Evolutionary conservation across 2,797 vertebrate genomes (phyloP).

Genomic region (Cetoscarus ocellatus): DNA sequence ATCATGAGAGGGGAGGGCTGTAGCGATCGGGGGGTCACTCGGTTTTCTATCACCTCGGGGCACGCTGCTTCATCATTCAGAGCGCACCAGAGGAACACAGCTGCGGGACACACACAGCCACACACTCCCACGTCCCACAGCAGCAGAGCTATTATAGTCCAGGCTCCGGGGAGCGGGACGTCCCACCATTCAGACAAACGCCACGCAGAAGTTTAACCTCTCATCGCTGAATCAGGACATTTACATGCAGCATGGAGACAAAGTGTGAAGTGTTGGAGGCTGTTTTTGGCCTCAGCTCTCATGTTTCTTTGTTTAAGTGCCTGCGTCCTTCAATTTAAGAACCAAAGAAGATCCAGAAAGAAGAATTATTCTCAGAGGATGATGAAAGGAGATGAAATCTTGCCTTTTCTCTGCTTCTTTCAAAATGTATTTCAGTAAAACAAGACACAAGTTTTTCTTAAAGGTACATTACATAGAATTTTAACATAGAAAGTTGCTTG

Average conservation of each 20-base stretch:
- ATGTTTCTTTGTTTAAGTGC: neutral
- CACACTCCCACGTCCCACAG: slow-evolving; percentile 23
- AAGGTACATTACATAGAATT: too few relatives aligned
- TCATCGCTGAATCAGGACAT: neutral
- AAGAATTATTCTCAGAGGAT: too few relatives aligned
- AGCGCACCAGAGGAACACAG: slow-evolving; percentile 53
- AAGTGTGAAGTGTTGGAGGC: too few relatives aligned
- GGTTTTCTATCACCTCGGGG: slow-evolving; percentile 49
- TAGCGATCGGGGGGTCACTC: slow-evolving; percentile 36
- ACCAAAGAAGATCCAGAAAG: too few relatives aligned
- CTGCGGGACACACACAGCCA: slow-evolving; percentile 10
- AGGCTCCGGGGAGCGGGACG: slow-evolving; percentile 30
- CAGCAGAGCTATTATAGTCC: slow-evolving; percentile 56
- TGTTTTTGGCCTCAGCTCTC: neutral
- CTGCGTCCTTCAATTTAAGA: neutral
- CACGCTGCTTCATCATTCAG: slow-evolving; percentile 64
- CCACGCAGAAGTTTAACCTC: slow-evolving; percentile 31
- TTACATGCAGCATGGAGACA: neutral
- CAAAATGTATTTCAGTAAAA: too few relatives aligned
- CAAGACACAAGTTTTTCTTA: too few relatives aligned
- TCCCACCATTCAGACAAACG: slow-evolving; percentile 26
- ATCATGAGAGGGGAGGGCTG: slow-evolving; percentile 30
- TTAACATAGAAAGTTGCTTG: too few relatives aligned
- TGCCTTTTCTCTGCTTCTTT: too few relatives aligned
- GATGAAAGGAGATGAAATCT: too few relatives aligned